Percentiles rank a stretch among this genome's conserved stretches.
Evolutionary conservation across 2,797 vertebrate genomes (phyloP).

Genomic region (Trematomus bernacchii): DNA sequence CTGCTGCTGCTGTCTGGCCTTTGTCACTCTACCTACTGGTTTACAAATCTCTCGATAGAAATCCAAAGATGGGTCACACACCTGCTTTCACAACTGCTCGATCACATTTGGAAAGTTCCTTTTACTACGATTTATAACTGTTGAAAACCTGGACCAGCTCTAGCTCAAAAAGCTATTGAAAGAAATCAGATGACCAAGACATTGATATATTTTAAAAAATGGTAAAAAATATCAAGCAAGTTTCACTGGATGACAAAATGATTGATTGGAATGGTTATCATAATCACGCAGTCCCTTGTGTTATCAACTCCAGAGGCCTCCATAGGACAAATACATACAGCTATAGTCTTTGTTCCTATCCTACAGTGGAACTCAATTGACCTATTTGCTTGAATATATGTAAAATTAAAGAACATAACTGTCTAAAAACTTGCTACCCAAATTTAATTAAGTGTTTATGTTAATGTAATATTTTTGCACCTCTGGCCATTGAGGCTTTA

Average conservation of each 20-base stretch:
- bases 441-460: neutral
- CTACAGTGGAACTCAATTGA: neutral
- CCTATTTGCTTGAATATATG: neutral
- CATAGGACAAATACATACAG: neutral
- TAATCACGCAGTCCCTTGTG: neutral
- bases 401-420: neutral
- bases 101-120: neutral
- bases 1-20: slow-evolving; percentile 6
- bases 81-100: neutral
- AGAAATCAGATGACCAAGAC: too few species aligned
- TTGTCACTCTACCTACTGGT: slow-evolving; percentile 17
- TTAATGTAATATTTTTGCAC: neutral
- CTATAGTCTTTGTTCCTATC: neutral
- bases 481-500: neutral
- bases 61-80: slow-evolving; percentile 12
- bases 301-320: neutral
- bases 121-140: neutral
- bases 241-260: neutral
- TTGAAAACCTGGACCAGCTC: neutral
- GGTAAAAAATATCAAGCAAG: too few species aligned
- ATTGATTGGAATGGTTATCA: neutral
- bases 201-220: too few species aligned
- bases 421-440: neutral
- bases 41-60: slow-evolving; percentile 1
- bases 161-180: neutral